phyloP scores from a whole-genome alignment of 2,797 vertebrate species.

The Melanotaenia trifasciata region DNA sequence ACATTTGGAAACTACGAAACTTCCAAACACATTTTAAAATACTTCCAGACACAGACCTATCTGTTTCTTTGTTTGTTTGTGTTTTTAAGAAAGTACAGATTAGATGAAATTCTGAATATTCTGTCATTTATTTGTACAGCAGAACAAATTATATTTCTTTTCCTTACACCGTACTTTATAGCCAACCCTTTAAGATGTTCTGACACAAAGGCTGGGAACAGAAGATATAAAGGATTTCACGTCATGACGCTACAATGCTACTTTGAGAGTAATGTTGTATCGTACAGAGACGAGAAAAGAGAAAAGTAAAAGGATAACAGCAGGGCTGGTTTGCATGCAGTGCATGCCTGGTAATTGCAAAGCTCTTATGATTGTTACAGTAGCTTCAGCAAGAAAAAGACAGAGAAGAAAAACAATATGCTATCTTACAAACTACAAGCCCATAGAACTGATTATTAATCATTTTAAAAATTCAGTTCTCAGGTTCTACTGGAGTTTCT shows the following conservation, averaged over 20 bases:
- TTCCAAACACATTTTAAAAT: constrained; percentile 4
- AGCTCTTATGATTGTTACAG: constrained; percentile 1
- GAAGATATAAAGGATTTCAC: constrained; percentile 2
- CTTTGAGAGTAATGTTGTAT: constrained; percentile 17
- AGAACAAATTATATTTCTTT: not conserved
- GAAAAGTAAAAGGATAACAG: not conserved
- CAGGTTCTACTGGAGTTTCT: constrained; percentile 23
- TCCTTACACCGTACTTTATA: not conserved
- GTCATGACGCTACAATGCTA: constrained; percentile 25
- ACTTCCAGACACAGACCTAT: constrained; percentile 8
- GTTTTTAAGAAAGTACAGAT: constrained; percentile 14
- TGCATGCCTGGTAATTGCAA: constrained; percentile 8
- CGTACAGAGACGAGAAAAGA: constrained; percentile 17
- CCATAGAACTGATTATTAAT: constrained; percentile 34
- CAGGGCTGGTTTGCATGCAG: constrained; percentile 3
- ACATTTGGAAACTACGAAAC: not conserved
- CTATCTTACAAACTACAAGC: constrained; percentile 23
- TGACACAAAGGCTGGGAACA: constrained; percentile 19
- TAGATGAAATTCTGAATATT: constrained; percentile 8
- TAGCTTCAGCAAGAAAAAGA: constrained; percentile 7
- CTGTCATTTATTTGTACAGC: not conserved
- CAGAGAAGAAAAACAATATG: constrained; percentile 32
- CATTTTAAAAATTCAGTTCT: constrained; percentile 18
- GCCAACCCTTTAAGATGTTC: not conserved
- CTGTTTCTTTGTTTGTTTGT: too few relatives aligned